Conservation (phyloP, 1,140 invertebrate genomes). For the Achroia grisella region DNA sequence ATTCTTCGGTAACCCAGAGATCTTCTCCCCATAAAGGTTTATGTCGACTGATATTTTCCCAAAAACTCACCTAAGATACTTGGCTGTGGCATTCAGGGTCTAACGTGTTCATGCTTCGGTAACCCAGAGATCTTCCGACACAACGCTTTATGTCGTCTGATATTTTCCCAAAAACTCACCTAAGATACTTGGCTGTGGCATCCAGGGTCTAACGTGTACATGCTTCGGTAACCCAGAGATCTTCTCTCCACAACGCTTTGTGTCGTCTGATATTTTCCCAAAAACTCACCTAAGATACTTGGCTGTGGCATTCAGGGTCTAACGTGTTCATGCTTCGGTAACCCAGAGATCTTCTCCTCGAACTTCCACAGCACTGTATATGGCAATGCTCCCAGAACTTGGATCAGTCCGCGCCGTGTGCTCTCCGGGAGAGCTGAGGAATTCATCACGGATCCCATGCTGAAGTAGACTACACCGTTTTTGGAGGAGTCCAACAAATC, state of each 20-base stretch:
- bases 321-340: conserved; percentile 73
- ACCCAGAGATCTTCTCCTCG: conserved; percentile 43
- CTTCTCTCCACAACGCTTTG: no score
- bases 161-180: no score
- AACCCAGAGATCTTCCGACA: conserved; percentile 30
- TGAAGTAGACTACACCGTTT: conserved; percentile 74
- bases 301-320: conserved; percentile 78
- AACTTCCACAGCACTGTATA: conserved; percentile 71
- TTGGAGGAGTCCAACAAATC: conserved; percentile 53
- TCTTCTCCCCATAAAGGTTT: no score
- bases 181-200: no score
- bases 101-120: conserved; percentile 73
- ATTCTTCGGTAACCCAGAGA: no score
- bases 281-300: conserved; percentile 72
- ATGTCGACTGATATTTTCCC: no score
- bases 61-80: conserved; percentile 73
- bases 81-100: conserved; percentile 77
- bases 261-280: no score
- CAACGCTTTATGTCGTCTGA: no score
- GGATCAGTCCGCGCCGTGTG: conserved; percentile 15
- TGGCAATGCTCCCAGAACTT: conserved; percentile 20
- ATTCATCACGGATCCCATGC: conserved; percentile 68
- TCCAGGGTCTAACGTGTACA: no score
- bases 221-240: no score
- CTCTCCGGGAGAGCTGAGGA: conserved; percentile 30